A percentile compares a stretch with the other conserved stretches of the same genome.
These are phyloP conservation scores for Desmophyllum pertusum DNA, from an alignment of 92 coral and sea anemone genomes.

Conservation along the genomic window DNA sequence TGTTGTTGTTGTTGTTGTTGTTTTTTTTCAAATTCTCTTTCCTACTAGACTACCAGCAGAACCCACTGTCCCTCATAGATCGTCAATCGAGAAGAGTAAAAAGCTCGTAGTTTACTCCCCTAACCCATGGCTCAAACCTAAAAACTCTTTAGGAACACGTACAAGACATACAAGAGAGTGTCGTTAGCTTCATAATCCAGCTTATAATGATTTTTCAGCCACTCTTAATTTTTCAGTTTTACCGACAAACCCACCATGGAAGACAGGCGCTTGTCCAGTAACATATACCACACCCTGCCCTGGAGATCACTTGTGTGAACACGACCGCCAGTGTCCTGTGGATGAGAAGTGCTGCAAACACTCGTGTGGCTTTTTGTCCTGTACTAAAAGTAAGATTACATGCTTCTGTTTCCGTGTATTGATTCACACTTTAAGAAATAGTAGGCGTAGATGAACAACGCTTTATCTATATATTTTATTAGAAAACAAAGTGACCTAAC, in stretches of 20 bases:
- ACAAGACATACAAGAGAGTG: background rate
- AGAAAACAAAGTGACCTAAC: too few relatives aligned
- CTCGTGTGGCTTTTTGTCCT: constrained; percentile 34
- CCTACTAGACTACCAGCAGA: too few relatives aligned
- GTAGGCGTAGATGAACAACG: too few relatives aligned
- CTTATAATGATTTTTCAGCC: background rate
- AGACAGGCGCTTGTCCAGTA: constrained; percentile 10
- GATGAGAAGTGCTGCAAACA: constrained; percentile 69
- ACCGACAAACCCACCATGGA: background rate
- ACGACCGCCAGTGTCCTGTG: constrained; percentile 67
- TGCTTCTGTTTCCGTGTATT: background rate
- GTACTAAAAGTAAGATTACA: background rate
- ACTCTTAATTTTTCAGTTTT: background rate
- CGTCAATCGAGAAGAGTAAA: too few relatives aligned
- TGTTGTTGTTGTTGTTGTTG: background rate
- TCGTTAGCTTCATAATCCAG: background rate
- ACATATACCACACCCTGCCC: constrained; percentile 34
- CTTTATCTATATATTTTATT: too few relatives aligned
- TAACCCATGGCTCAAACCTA: background rate
- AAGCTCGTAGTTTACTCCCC: too few relatives aligned
- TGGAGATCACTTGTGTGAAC: constrained; percentile 22
- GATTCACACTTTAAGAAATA: too few relatives aligned
- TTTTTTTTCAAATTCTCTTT: too few relatives aligned
- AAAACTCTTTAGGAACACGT: too few relatives aligned
- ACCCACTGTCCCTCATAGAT: too few relatives aligned